Percentiles rank a stretch among this genome's conserved stretches.
phyloP scores from a whole-genome alignment of 2,888 invertebrate genomes.

The Ectemnius cavifrons region DNA sequence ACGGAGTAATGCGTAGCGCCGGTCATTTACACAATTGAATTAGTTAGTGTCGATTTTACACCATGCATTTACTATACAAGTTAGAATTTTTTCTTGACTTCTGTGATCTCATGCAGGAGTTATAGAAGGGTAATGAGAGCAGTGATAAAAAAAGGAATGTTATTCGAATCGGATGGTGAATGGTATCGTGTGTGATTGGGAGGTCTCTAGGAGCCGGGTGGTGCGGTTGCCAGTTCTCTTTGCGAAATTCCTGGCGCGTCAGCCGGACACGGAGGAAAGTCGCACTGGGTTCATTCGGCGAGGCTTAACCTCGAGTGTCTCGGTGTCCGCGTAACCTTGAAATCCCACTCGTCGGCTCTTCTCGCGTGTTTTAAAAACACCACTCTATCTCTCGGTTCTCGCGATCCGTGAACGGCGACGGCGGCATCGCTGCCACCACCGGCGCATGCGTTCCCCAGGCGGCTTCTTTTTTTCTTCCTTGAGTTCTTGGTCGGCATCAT shows the following conservation, averaged over 20 bases:
- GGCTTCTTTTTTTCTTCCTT: conserved; percentile 28
- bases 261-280: conserved; percentile 37
- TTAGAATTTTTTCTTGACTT: no score
- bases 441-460: conserved; percentile 38
- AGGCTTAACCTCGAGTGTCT: conserved; percentile 59
- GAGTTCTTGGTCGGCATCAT: conserved; percentile 12
- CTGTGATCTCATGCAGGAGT: no score
- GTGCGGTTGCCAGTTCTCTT: conserved; percentile 9
- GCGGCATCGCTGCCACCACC: conserved; percentile 13
- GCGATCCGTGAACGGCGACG: conserved; percentile 14
- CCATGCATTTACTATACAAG: no score
- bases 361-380: conserved; percentile 63
- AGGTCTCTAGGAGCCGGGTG: background rate
- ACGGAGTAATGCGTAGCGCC: background rate
- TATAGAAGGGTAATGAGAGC: no score
- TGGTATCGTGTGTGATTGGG: background rate
- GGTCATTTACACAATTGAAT: no score
- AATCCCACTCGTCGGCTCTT: conserved; percentile 66
- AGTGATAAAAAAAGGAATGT: no score
- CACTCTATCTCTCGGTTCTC: conserved; percentile 39
- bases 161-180: no score
- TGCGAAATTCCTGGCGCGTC: conserved; percentile 7
- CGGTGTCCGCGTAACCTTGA: conserved; percentile 69
- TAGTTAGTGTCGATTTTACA: no score
- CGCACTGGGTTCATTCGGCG: conserved; percentile 38